phyloP scores from a whole-genome alignment of 2,113 vertebrate genomes.

The Petrocephalus microphthalmus region DNA sequence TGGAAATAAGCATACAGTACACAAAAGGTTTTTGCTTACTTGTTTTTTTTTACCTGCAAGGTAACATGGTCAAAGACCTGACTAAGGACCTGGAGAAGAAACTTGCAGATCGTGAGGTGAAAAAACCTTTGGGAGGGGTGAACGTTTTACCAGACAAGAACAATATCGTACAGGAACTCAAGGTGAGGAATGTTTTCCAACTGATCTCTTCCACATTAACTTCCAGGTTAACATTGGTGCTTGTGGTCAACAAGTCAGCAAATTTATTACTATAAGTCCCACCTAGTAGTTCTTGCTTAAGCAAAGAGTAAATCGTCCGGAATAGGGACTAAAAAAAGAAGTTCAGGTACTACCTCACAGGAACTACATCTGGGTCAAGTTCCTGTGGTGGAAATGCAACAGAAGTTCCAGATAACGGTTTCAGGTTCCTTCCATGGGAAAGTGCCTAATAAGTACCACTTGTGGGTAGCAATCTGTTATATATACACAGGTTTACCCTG shows the following conservation, averaged over 20 bases:
- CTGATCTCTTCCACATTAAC: neutral
- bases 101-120: slow-evolving; percentile 43
- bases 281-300: neutral
- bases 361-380: neutral
- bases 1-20: neutral
- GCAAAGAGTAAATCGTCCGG: neutral
- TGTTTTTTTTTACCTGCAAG: slow-evolving; percentile 43
- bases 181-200: slow-evolving; percentile 50
- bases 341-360: neutral
- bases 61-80: slow-evolving; percentile 57
- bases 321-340: neutral
- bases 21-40: neutral
- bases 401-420: neutral
- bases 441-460: neutral
- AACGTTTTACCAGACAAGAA: slow-evolving; percentile 58
- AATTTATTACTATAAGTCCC: neutral
- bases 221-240: neutral
- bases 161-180: slow-evolving; percentile 64
- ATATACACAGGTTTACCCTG: neutral
- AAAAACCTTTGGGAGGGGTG: slow-evolving; percentile 64
- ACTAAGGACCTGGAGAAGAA: slow-evolving; percentile 65
- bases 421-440: neutral
- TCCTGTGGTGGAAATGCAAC: neutral
- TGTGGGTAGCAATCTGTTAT: neutral
- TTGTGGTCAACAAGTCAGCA: too few relatives aligned